Conservation (phyloP, 1,140 invertebrate genomes). For the Acromyrmex heyeri region DNA sequence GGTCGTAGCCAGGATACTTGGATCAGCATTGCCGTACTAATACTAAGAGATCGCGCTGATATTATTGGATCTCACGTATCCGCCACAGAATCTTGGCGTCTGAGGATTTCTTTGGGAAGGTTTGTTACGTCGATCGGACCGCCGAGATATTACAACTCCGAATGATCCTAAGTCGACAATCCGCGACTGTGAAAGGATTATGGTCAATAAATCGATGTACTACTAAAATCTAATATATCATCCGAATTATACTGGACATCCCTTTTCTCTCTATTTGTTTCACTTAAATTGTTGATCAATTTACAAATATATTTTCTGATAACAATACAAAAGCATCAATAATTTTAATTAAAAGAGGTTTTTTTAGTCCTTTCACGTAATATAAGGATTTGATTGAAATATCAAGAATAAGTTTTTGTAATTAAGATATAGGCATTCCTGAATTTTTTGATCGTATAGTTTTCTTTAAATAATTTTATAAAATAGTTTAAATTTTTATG, state of each 20-base stretch:
- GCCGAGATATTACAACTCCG: constrained; percentile 39
- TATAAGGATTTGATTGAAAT: too few relatives aligned
- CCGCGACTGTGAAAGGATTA: constrained; percentile 50
- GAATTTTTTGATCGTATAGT: too few relatives aligned
- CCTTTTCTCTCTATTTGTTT: background rate
- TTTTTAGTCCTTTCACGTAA: too few relatives aligned
- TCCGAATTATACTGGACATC: constrained; percentile 2
- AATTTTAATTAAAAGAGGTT: background rate
- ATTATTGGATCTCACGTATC: constrained; percentile 58
- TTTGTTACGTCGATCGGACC: constrained; percentile 51
- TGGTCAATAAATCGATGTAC: constrained; percentile 49
- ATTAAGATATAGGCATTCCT: too few relatives aligned
- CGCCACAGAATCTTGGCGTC: constrained; percentile 44
- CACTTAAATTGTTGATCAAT: constrained; percentile 4
- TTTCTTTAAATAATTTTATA: too few relatives aligned
- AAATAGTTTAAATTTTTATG: too few relatives aligned
- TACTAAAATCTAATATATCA: constrained; percentile 43
- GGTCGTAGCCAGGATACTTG: constrained; percentile 49
- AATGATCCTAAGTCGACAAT: constrained; percentile 59
- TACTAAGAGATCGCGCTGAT: constrained; percentile 53
- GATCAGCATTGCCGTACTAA: constrained; percentile 52
- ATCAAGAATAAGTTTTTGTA: too few relatives aligned
- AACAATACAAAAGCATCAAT: background rate
- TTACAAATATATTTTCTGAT: background rate
- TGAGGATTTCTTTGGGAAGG: constrained; percentile 46